These are phyloP conservation scores for Acanthosoma haemorrhoidale DNA, from an alignment of 2,888 invertebrate species.

Conservation along the genomic window DNA sequence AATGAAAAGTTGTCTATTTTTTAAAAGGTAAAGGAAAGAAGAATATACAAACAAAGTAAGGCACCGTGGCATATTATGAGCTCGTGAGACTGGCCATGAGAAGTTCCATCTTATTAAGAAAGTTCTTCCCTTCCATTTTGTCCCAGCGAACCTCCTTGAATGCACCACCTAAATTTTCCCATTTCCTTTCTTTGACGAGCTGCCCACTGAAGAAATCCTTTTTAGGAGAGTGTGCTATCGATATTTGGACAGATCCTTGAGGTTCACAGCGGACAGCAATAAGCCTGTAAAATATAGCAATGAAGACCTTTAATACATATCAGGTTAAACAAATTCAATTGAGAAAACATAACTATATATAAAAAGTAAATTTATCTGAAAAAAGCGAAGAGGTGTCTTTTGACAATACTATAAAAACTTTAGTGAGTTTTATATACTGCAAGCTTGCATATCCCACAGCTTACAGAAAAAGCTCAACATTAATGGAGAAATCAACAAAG, in stretches of 20 bases:
- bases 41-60: background rate
- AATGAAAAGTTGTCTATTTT: background rate
- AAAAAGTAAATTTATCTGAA: no score
- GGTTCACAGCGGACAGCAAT: slow-evolving; percentile 88
- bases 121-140: slow-evolving; percentile 93
- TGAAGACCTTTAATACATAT: no score
- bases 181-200: slow-evolving; percentile 81
- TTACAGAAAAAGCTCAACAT: no score
- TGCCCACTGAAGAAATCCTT: slow-evolving; percentile 84
- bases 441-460: no score
- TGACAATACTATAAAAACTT: no score
- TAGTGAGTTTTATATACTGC: no score
- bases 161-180: slow-evolving; percentile 90
- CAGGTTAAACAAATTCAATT: no score
- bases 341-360: no score
- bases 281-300: slow-evolving; percentile 51
- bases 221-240: slow-evolving; percentile 80
- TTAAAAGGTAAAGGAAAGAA: background rate
- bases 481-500: no score
- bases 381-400: no score
- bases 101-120: slow-evolving; percentile 92
- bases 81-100: slow-evolving; percentile 85
- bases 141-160: slow-evolving; percentile 87
- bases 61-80: slow-evolving; percentile 49
- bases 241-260: slow-evolving; percentile 79